Evolutionary conservation across 2,888 invertebrate genomes (phyloP), one percentile per base, ranked within the genome.

Genomic region (Netelia virgata): DNA sequence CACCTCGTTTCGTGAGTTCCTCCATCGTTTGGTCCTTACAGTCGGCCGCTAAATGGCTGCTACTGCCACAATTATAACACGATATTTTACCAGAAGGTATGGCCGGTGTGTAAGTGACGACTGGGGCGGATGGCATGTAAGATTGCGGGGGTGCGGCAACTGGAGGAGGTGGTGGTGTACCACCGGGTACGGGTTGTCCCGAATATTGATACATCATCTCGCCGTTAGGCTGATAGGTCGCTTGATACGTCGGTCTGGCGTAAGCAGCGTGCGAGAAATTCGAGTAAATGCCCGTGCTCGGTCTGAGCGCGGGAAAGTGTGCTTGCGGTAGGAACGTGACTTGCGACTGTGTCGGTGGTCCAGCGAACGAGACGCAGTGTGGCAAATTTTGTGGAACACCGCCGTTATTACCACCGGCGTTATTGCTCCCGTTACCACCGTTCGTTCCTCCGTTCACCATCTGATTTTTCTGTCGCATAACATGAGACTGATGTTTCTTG

Each of bases 1-100:
- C 90, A 93, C 93, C 93, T 92, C 92, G 89, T 83, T 93, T 93
- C 57, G 98, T 97, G 94, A 98, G 97, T 94, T 98, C 98, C 93
- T 99, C 98, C 96, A 98, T 97, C 79, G 97, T 97, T 86, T 97
- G 97, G 93, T 98, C 98, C 91, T 97, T 97, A 93, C 98, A 99
- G 89, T 98, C 98, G 89, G 96, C 95, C 28, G 98, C 98, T 72
- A 95, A 95, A 94, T 99, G 98, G 73, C 96, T 96, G 78, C 96
- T 95, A 75, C 96, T 97, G 84, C 98, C 98, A 94, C 99, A 99
- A 94, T 98, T 99, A 94, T 97, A 98, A 94, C 98, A 99, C 61
- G 97, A 97, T 76, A 96, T 94, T 93, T 96, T 96, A 63, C 95
- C 95, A 72, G 95, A 95, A 87, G 95, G 95, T 90, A 94, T 95